A percentile compares a stretch with the other conserved stretches of the same genome.
Conservation (phyloP, 2,797 vertebrate species). For the Trichosurus vulpecula region DNA sequence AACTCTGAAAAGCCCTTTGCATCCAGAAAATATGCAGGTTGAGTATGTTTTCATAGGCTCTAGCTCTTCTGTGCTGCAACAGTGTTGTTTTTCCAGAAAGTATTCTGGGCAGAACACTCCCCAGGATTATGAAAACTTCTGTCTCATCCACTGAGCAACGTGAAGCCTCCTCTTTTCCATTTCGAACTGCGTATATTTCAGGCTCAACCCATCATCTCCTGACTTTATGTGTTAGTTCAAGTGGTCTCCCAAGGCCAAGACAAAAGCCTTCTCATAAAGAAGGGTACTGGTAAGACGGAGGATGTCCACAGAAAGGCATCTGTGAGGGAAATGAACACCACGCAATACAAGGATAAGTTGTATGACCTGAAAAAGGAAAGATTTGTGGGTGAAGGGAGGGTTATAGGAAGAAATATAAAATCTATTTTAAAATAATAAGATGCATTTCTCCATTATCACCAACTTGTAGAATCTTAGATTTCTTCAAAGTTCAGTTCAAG, state of each 20-base stretch:
- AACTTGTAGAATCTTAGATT: background rate
- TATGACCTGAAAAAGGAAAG: background rate
- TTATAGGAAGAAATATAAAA: background rate
- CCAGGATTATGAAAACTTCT: background rate
- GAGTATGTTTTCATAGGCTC: background rate
- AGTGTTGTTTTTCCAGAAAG: slow-evolving; percentile 24
- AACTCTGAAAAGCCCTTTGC: slow-evolving; percentile 15
- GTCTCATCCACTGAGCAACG: background rate
- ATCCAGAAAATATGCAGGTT: background rate
- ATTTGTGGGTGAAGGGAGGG: background rate
- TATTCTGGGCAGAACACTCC: background rate
- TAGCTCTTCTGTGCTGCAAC: slow-evolving; percentile 2
- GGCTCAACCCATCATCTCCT: background rate
- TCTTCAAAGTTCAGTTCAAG: background rate
- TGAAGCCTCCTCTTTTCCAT: background rate
- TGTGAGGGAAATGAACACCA: background rate
- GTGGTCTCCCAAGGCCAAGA: background rate
- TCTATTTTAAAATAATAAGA: background rate
- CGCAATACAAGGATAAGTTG: background rate
- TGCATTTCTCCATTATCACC: background rate
- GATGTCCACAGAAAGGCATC: background rate
- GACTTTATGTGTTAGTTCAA: background rate
- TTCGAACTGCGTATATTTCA: background rate
- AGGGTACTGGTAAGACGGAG: background rate
- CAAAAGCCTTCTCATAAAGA: background rate